Percentiles rank a stretch among this genome's conserved stretches.
These are phyloP conservation scores for Pseudopodoces humilis DNA, from an alignment of 2,113 vertebrate species.

Conservation along the genomic window DNA sequence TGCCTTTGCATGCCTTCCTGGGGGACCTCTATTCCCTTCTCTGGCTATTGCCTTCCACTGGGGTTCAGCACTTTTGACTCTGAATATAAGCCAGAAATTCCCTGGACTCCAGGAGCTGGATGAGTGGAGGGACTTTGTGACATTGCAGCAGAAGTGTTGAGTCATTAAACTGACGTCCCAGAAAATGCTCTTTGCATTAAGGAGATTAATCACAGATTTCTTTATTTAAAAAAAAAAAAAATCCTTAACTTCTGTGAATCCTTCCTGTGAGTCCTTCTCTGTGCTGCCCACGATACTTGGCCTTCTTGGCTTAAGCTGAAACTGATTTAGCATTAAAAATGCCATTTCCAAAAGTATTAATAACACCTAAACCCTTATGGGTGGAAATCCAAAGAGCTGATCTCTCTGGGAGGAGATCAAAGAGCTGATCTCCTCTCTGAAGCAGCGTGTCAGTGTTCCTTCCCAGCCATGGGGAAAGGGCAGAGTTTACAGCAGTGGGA, in stretches of 20 bases:
- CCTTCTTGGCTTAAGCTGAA: neutral
- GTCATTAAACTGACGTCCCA: neutral
- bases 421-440: neutral
- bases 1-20: neutral
- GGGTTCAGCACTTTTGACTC: neutral
- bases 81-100: neutral
- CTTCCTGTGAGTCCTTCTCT: neutral
- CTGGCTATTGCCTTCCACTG: neutral
- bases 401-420: neutral
- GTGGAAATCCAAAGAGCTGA: neutral
- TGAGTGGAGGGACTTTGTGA: neutral
- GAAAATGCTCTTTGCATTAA: slow-evolving; percentile 19
- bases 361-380: neutral
- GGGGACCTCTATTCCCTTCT: neutral
- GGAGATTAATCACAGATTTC: slow-evolving; percentile 1
- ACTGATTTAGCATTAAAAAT: slow-evolving; percentile 14
- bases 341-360: neutral
- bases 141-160: neutral
- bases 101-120: neutral
- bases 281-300: neutral
- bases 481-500: neutral
- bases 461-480: neutral
- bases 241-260: neutral
- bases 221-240: no score
- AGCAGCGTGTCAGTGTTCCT: neutral